These are phyloP conservation scores for Eupithecia subfuscata DNA, from an alignment of 2,888 invertebrate species.

Conservation along the genomic window DNA sequence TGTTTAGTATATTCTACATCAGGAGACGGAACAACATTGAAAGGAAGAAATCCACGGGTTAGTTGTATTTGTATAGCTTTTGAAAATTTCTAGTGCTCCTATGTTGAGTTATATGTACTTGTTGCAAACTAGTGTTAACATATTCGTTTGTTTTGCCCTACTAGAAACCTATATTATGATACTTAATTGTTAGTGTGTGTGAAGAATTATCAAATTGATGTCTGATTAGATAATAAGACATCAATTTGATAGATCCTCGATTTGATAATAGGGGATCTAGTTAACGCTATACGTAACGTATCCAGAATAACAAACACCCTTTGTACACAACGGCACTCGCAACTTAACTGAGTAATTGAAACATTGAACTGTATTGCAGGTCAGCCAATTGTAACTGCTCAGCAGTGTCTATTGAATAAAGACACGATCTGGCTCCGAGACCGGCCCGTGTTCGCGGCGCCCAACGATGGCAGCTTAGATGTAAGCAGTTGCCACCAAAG, in stretches of 20 bases:
- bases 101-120: neutral
- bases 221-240: neutral
- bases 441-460: slow-evolving; percentile 73
- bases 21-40: slow-evolving; percentile 73
- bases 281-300: neutral
- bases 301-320: slow-evolving; percentile 10
- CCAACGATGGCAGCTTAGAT: slow-evolving; percentile 69
- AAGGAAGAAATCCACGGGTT: slow-evolving; percentile 77
- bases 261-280: slow-evolving; percentile 8
- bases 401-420: slow-evolving; percentile 81
- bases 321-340: slow-evolving; percentile 30
- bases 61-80: slow-evolving; percentile 39
- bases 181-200: neutral
- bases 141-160: neutral
- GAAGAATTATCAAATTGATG: neutral
- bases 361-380: slow-evolving; percentile 71
- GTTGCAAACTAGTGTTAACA: neutral
- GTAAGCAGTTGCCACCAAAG: slow-evolving; percentile 78
- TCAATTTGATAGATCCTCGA: neutral
- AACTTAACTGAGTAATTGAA: slow-evolving; percentile 59
- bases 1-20: slow-evolving; percentile 76
- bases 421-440: slow-evolving; percentile 81
- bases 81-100: neutral
- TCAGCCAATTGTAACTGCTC: slow-evolving; percentile 80
- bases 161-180: neutral